Percentiles rank a stretch among this genome's conserved stretches.
Conservation (phyloP, 2,797 vertebrate genomes). For the Halcyon chelicuti region DNA sequence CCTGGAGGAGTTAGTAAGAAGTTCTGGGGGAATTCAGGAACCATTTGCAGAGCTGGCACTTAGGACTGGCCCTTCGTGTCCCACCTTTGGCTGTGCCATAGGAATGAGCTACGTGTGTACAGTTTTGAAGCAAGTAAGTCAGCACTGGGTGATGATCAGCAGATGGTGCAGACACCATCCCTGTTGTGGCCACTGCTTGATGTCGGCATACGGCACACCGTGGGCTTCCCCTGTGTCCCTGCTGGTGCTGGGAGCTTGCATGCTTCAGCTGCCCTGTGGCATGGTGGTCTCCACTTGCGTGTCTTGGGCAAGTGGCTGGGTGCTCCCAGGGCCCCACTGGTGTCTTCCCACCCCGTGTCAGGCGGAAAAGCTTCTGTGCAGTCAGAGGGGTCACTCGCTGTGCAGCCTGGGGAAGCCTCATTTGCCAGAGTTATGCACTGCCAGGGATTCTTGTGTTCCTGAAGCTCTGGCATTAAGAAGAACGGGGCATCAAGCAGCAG, state of each 20-base stretch:
- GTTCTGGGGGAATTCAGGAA: neutral
- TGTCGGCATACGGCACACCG: neutral
- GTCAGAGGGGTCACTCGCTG: rapidly evolving
- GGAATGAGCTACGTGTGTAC: neutral
- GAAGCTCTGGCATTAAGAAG: neutral
- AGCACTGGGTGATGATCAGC: neutral
- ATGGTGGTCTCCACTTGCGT: neutral
- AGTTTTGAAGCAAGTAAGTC: neutral
- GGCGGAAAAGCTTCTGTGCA: neutral
- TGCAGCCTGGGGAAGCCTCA: neutral
- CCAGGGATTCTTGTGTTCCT: neutral
- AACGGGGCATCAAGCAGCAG: rapidly evolving
- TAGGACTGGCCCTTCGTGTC: neutral
- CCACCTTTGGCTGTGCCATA: rapidly evolving
- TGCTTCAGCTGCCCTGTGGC: rapidly evolving
- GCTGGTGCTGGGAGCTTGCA: neutral
- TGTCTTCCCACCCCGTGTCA: neutral
- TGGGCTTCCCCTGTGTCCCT: neutral
- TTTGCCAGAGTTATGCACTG: neutral
- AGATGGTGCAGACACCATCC: neutral
- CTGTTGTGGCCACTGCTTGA: neutral
- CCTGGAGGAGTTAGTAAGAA: neutral
- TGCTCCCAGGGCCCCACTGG: neutral
- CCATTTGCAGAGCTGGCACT: neutral
- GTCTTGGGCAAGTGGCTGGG: neutral